These are phyloP conservation scores for Fissipunctia ypsillon DNA, from an alignment of 2,888 invertebrate genomes.

Conservation along the genomic window DNA sequence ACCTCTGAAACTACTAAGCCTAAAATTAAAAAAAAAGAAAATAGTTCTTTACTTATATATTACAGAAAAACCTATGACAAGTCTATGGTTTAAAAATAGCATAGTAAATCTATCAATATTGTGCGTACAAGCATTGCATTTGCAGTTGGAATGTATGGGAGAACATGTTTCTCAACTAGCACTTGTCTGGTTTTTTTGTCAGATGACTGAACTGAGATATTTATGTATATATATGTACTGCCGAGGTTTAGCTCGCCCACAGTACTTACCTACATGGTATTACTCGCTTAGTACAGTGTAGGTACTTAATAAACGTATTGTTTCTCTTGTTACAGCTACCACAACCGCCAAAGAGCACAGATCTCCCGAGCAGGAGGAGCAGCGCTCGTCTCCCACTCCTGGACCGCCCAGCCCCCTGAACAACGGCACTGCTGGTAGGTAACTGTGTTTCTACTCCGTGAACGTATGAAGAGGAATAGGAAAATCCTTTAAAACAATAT, in stretches of 20 bases:
- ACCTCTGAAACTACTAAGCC: too few relatives aligned
- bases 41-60: too few relatives aligned
- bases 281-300: background rate
- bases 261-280: background rate
- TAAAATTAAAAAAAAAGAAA: too few relatives aligned
- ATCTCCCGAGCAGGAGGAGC: conserved; percentile 84
- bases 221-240: too few relatives aligned
- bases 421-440: conserved; percentile 86
- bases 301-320: background rate
- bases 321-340: conserved; percentile 78
- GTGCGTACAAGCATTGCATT: too few relatives aligned
- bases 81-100: too few relatives aligned
- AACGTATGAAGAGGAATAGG: background rate
- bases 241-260: background rate
- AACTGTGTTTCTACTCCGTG: background rate
- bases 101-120: too few relatives aligned
- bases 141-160: too few relatives aligned
- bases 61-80: too few relatives aligned
- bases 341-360: conserved; percentile 80
- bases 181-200: too few relatives aligned
- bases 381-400: conserved; percentile 80
- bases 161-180: too few relatives aligned
- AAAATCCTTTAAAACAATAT: background rate
- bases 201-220: too few relatives aligned
- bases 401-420: conserved; percentile 86